Conservation (phyloP, 2,888 invertebrate species). For the Thera obeliscata region DNA sequence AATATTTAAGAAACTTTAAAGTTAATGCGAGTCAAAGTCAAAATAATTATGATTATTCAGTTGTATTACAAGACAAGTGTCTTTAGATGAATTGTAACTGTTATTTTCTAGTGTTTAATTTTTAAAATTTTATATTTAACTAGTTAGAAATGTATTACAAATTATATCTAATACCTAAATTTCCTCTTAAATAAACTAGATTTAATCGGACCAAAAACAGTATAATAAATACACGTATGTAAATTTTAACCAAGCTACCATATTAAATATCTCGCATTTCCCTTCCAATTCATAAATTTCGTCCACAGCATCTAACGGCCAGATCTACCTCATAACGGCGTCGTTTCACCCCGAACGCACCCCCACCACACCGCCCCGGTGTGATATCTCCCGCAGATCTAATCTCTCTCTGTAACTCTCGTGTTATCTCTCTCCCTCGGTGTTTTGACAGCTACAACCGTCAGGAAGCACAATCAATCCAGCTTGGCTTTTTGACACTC, state of each 20-base stretch:
- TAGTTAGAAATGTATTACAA: not conserved
- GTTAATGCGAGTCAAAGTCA: too few relatives aligned
- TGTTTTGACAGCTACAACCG: conserved; percentile 16
- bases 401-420: conserved; percentile 15
- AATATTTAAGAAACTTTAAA: too few relatives aligned
- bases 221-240: not conserved
- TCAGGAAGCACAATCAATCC: not conserved
- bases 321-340: conserved; percentile 26
- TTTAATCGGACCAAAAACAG: not conserved
- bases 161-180: too few relatives aligned
- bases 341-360: conserved; percentile 1
- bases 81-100: too few relatives aligned
- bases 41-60: too few relatives aligned
- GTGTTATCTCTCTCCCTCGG: conserved; percentile 12
- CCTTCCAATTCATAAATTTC: conserved; percentile 36
- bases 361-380: not conserved
- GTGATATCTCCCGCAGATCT: conserved; percentile 17
- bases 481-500: not conserved
- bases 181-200: too few relatives aligned
- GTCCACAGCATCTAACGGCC: conserved; percentile 13
- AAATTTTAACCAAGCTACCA: conserved; percentile 20
- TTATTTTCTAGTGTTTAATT: too few relatives aligned
- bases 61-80: too few relatives aligned
- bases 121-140: not conserved
- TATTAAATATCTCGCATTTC: conserved; percentile 20